Evolutionary conservation across 2,888 invertebrate species (phyloP).

Genomic region (Nipponacmea schrenckii): DNA sequence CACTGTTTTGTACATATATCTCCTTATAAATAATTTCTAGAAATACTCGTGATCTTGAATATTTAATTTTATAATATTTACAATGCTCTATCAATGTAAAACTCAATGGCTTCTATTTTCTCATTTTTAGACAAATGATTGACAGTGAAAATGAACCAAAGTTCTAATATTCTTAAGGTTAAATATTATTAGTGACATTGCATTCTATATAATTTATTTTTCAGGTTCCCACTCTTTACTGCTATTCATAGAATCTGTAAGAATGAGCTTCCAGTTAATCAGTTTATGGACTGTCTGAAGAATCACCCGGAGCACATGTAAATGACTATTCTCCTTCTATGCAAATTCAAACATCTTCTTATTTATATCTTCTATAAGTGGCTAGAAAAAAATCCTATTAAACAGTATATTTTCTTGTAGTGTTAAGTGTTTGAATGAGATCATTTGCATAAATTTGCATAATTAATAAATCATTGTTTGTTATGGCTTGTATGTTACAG

Average conservation of each 20-base stretch:
- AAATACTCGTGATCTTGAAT: too few species aligned
- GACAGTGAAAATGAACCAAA: too few species aligned
- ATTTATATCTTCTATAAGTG: background rate
- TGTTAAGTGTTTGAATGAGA: background rate
- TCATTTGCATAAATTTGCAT: background rate
- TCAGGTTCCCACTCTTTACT: constrained; percentile 94
- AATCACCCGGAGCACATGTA: constrained; percentile 97
- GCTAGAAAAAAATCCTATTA: background rate
- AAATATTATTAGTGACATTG: too few species aligned
- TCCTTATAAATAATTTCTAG: too few species aligned
- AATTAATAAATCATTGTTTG: background rate
- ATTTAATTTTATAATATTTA: too few species aligned
- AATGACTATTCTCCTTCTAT: constrained; percentile 18
- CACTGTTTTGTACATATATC: too few species aligned
- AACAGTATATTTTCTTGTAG: background rate
- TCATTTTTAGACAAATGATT: too few species aligned
- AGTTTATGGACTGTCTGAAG: constrained; percentile 91
- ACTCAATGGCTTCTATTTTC: too few species aligned
- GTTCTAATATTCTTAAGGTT: too few species aligned
- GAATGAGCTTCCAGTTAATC: constrained; percentile 80
- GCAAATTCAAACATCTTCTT: background rate
- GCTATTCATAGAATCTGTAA: constrained; percentile 94
- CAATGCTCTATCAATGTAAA: too few species aligned
- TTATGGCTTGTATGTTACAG: too few species aligned
- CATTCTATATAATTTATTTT: constrained; percentile 52